A percentile compares a stretch with the other conserved stretches of the same genome.
phyloP scores from a whole-genome alignment of 2,113 vertebrate genomes.

The Takifugu flavidus region DNA sequence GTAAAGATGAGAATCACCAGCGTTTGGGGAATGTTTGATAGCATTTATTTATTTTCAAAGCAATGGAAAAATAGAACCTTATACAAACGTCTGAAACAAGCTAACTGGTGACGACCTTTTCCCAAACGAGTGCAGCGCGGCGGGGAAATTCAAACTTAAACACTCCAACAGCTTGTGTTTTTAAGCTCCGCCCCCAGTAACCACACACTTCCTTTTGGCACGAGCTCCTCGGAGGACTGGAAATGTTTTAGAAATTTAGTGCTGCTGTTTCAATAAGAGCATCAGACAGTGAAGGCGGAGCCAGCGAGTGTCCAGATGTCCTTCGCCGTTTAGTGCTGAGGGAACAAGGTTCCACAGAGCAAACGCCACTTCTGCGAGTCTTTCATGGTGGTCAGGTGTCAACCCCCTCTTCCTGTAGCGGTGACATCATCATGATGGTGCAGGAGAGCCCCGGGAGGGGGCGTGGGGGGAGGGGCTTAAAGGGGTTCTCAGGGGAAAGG shows the following conservation, averaged over 20 bases:
- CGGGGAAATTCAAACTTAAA: slow-evolving; percentile 69
- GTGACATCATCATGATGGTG: neutral
- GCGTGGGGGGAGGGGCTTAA: neutral
- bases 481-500: neutral
- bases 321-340: too few relatives aligned
- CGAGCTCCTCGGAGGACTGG: slow-evolving; percentile 63
- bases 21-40: slow-evolving; percentile 90
- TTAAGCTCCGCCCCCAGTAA: neutral
- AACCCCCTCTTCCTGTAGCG: neutral
- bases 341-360: too few relatives aligned
- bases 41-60: slow-evolving; percentile 87
- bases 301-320: too few relatives aligned
- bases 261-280: slow-evolving; percentile 48
- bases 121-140: slow-evolving; percentile 81
- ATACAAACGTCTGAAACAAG: slow-evolving; percentile 87
- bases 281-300: slow-evolving; percentile 30
- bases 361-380: slow-evolving; percentile 13
- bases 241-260: slow-evolving; percentile 50
- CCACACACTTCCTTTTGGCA: slow-evolving; percentile 81
- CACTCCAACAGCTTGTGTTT: slow-evolving; percentile 34
- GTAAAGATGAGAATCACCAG: slow-evolving; percentile 68
- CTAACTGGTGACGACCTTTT: slow-evolving; percentile 61
- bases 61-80: slow-evolving; percentile 99
- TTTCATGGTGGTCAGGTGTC: neutral
- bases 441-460: neutral